Evolutionary conservation across 2,888 invertebrate genomes (phyloP).

Genomic region (Eucera pruinosa): DNA sequence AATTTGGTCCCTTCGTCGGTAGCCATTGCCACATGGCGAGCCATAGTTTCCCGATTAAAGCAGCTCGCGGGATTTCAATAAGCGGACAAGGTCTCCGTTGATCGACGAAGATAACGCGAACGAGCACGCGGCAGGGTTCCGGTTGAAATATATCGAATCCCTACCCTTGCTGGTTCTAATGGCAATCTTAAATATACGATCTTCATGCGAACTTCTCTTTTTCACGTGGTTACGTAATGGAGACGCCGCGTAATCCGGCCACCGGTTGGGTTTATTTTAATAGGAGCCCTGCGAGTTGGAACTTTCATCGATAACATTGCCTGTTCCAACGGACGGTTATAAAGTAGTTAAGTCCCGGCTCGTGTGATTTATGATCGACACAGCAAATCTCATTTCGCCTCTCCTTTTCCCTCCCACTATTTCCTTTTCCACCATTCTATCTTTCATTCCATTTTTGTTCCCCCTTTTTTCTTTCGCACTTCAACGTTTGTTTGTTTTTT

Average conservation of each 20-base stretch:
- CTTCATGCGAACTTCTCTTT: slow-evolving; percentile 43
- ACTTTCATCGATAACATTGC: slow-evolving; percentile 69
- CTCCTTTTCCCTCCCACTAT: background rate
- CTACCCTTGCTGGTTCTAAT: slow-evolving; percentile 1
- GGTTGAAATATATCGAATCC: slow-evolving; percentile 32
- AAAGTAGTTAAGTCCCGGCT: slow-evolving; percentile 67
- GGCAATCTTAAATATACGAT: slow-evolving; percentile 50
- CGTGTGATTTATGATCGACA: slow-evolving; percentile 66
- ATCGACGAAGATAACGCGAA: slow-evolving; percentile 12
- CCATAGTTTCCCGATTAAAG: too few species aligned
- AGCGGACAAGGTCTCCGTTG: slow-evolving; percentile 8
- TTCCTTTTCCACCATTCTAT: background rate
- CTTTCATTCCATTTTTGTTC: too few species aligned
- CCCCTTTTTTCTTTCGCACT: background rate
- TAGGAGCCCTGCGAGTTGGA: slow-evolving; percentile 45
- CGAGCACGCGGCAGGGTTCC: slow-evolving; percentile 5
- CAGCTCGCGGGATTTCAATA: slow-evolving; percentile 36
- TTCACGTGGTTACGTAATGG: slow-evolving; percentile 40
- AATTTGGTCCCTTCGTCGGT: too few species aligned
- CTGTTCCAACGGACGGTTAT: slow-evolving; percentile 55
- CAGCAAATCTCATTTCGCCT: slow-evolving; percentile 59
- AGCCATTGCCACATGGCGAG: too few species aligned
- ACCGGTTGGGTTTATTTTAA: slow-evolving; percentile 61
- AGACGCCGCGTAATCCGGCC: slow-evolving; percentile 34
- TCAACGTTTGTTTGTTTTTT: background rate